Percentiles rank a stretch among this genome's conserved stretches.
phyloP scores from a whole-genome alignment of 2,888 invertebrate species.

The Idaea dimidiata region DNA sequence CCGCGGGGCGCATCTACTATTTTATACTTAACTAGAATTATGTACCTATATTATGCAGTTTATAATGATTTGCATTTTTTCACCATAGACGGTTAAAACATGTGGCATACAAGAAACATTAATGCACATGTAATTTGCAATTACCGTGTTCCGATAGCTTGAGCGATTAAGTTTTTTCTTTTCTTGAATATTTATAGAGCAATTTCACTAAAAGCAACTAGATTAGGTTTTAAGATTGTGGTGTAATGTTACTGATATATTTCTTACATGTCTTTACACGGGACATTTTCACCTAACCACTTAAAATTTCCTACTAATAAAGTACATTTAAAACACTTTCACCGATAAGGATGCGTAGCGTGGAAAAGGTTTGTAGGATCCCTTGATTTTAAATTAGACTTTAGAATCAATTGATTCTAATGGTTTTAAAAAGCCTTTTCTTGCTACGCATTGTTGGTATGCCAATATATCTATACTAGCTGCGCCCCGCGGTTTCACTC shows the following conservation, averaged over 20 bases:
- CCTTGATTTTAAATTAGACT: too few relatives aligned
- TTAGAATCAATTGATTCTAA: too few relatives aligned
- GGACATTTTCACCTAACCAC: too few relatives aligned
- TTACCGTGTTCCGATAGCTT: conserved; percentile 59
- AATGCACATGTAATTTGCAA: conserved; percentile 65
- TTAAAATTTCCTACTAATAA: too few relatives aligned
- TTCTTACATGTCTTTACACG: conserved; percentile 12
- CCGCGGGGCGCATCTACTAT: too few relatives aligned
- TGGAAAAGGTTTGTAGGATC: too few relatives aligned
- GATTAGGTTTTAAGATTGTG: conserved; percentile 52
- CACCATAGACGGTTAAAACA: conserved; percentile 43
- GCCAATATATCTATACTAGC: too few relatives aligned
- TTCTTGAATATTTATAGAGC: conserved; percentile 75
- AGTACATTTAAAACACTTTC: too few relatives aligned
- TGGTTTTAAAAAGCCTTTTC: too few relatives aligned
- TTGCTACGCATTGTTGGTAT: too few relatives aligned
- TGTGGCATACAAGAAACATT: conserved; percentile 33
- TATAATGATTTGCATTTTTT: conserved; percentile 24
- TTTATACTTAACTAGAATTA: neutral
- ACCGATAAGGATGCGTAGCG: too few relatives aligned
- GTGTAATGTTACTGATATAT: conserved; percentile 25
- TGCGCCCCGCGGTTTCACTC: too few relatives aligned
- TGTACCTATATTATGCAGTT: neutral
- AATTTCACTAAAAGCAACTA: conserved; percentile 76
- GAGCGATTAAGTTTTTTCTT: conserved; percentile 66